Evolutionary conservation across 1,140 invertebrate species (phyloP), one percentile per base, ranked within the genome.

Genomic region (Trichonephila inaurata): DNA sequence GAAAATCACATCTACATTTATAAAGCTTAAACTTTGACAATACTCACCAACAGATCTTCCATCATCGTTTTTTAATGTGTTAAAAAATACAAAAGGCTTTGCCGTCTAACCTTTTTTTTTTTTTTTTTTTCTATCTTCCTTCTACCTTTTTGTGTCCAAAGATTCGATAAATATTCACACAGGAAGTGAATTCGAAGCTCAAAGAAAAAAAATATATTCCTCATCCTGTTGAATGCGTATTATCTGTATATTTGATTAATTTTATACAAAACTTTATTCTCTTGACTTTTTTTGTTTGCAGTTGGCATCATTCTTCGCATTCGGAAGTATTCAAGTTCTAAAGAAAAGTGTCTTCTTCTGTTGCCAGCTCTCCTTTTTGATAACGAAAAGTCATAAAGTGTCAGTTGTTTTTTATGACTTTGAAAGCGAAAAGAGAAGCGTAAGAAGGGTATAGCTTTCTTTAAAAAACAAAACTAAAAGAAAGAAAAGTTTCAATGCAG

Each of bases 171-270:
- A 90, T 90, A 90, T 90, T 90, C 89, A 90, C 61, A 90, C 64
- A 90, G 89, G 89, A 90, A 90, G 89, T 60, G 1, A 51, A 28
- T 51, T 66, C 62, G 44, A 72, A 12, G 1, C 16, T 21, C n/a
- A n/a, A 69, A 28, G 24, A 24, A 81, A 90, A 58, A 90, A 90
- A 90, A 90, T 61, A 14, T 21, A 44, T n/a, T 81, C 69, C 14
- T 33, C 51, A 81, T 90, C 89, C 89, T 90, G 89, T 90, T 90
- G 89, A 90, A 90, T 90, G 89, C 69, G 66, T 90, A 90, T 90
- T 90, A 90, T 90, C 89, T 90, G 89, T 90, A 90, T 90, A 90
- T 90, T 90, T 90, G 89, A 90, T 90, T 90, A 90, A 90, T 90
- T 90, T 90, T 90, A 90, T 90, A 90, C 89, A 90, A 90, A 90